Evolutionary conservation across 2,888 invertebrate genomes (phyloP), one percentile per base, ranked within the genome.

Genomic region (Hydropsyche betteni): DNA sequence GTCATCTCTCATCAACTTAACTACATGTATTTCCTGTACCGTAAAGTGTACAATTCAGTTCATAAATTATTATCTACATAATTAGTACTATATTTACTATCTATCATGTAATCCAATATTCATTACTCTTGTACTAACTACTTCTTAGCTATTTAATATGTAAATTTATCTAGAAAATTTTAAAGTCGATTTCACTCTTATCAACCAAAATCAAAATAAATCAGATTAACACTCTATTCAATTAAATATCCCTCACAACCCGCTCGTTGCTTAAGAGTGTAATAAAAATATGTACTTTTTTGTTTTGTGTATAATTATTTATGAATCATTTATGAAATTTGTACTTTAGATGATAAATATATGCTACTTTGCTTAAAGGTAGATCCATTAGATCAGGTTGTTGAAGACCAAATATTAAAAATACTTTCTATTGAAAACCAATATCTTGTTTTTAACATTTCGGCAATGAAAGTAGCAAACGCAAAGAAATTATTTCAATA

Each of bases 91-190:
- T 78, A 76, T 74, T 72, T 72, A 74, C 76, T 76, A 76, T 71
- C 76, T 74, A 78, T 69, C 76, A 76, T 73, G 64, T 76, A 78
- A 78, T 78, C 76, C 76, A 76, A 69, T 76, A 77, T 74, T 75
- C 76, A 78, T 50, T 78, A 76, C 76, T 78, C 76, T 78, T 75
- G 76, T 78, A 78, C 77, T 77, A 77, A 51, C 64, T 64, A 70
- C 53, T 70, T 70, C 70, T 72, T 72, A 72, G 72, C 61, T 72
- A 51, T 58, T 72, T 72, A 72, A 44, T 44, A 72, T 58, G 72
- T 72, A 36, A 53, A 70, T 55, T 58, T 72, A 72, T 72, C 55
- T 36, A 72, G 64, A 64, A 12, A 34, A 64, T 16, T 55, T 16
- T 55, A 16, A 55, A 55, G 16, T 55, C n/a, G 55, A 55, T 55